These are phyloP conservation scores for Tribolium freemani DNA, from an alignment of 2,888 invertebrate species.

Conservation along the genomic window DNA sequence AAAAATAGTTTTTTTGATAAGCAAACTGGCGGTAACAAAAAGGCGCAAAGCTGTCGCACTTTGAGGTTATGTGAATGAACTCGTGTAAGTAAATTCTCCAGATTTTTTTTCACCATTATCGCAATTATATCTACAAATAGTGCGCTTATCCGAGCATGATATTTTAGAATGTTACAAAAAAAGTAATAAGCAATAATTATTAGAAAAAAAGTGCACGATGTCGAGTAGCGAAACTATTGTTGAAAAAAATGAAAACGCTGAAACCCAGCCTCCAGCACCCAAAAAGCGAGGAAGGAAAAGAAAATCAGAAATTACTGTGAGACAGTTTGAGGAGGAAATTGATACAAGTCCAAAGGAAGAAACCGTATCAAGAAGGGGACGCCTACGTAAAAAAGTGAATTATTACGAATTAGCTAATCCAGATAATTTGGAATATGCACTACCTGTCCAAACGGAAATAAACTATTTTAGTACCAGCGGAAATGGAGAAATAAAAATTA, in stretches of 20 bases:
- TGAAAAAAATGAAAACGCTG: slow-evolving; percentile 1
- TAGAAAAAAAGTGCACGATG: background rate
- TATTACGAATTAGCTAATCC: slow-evolving; percentile 53
- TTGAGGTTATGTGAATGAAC: slow-evolving; percentile 12
- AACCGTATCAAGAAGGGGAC: slow-evolving; percentile 48
- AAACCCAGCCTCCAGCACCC: slow-evolving; percentile 1
- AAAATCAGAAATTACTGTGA: slow-evolving; percentile 19
- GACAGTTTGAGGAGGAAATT: background rate
- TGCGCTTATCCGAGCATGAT: background rate
- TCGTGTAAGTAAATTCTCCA: slow-evolving; percentile 4
- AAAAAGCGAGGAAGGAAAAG: slow-evolving; percentile 24
- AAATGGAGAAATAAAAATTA: slow-evolving; percentile 9
- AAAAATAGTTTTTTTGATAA: too few species aligned
- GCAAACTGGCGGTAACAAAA: too few species aligned
- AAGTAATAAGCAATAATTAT: background rate
- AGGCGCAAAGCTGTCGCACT: background rate
- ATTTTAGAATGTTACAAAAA: background rate
- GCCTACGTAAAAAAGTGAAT: slow-evolving; percentile 52
- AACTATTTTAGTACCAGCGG: slow-evolving; percentile 3
- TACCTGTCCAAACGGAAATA: background rate
- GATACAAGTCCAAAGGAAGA: slow-evolving; percentile 4
- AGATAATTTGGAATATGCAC: slow-evolving; percentile 10
- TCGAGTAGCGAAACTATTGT: background rate
- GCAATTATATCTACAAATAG: background rate
- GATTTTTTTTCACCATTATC: background rate